Percentiles rank a stretch among this genome's conserved stretches.
These are phyloP conservation scores for Coptotermes formosanus DNA, from an alignment of 1,140 invertebrate species.

Conservation along the genomic window DNA sequence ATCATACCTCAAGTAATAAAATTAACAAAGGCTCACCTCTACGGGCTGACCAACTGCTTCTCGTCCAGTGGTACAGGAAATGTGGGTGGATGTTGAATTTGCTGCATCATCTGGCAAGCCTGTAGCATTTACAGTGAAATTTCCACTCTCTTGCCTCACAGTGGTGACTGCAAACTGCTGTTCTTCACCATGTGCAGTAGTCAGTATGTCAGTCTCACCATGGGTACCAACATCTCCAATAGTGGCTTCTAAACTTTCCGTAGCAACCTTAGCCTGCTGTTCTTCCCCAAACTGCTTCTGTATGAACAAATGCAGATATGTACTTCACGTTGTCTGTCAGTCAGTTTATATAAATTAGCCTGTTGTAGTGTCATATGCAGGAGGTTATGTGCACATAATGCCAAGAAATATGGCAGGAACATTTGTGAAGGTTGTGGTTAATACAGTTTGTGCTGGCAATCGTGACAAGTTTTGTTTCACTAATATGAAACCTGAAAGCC, in stretches of 20 bases:
- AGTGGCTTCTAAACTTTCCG: neutral
- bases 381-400: too few species aligned
- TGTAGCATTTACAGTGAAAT: slow-evolving; percentile 21
- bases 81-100: slow-evolving; percentile 19
- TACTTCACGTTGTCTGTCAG: too few species aligned
- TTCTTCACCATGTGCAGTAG: neutral
- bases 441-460: too few species aligned
- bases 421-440: too few species aligned
- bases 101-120: neutral
- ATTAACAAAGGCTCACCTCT: slow-evolving; percentile 22
- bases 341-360: too few species aligned
- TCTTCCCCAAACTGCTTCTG: slow-evolving; percentile 5
- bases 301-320: neutral
- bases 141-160: neutral
- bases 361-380: too few species aligned
- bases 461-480: too few species aligned
- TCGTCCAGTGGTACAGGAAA: slow-evolving; percentile 25
- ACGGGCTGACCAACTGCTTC: slow-evolving; percentile 28
- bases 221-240: neutral
- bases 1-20: neutral
- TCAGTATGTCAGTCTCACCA: neutral
- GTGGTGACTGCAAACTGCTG: neutral
- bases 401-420: too few species aligned
- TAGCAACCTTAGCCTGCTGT: neutral
- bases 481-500: too few species aligned